Percentiles rank a stretch among this genome's conserved stretches.
Evolutionary conservation across 2,113 vertebrate species (phyloP).

Genomic region (Oncorhynchus nerka): DNA sequence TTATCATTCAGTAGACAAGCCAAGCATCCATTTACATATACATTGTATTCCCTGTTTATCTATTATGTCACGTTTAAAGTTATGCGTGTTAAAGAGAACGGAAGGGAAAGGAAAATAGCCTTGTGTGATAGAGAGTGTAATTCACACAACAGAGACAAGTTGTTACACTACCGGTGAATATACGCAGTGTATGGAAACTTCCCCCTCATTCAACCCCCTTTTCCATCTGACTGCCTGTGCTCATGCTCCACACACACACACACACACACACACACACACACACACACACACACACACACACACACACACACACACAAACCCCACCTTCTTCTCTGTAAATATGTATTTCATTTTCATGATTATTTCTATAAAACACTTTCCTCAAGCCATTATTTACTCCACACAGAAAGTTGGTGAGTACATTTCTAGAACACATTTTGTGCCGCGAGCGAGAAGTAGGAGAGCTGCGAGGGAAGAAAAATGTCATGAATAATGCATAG

Average conservation of each 20-base stretch:
- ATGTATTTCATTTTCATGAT: not conserved
- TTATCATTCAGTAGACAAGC: not conserved
- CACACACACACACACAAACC: not conserved
- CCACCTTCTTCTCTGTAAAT: no score
- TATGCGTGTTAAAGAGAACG: no score
- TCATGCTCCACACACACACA: not conserved
- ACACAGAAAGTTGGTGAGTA: not conserved
- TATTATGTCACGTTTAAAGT: no score
- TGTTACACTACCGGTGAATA: not conserved
- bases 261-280: no score
- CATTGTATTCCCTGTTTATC: no score
- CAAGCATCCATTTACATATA: not conserved
- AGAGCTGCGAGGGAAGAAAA: constrained; percentile 12
- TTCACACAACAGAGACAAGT: not conserved
- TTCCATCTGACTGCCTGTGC: not conserved
- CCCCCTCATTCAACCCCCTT: not conserved
- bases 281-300: not conserved
- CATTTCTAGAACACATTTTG: constrained; percentile 20
- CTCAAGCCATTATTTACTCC: constrained; percentile 38
- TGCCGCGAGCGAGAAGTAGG: constrained; percentile 9
- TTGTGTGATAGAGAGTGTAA: not conserved
- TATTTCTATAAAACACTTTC: constrained; percentile 4
- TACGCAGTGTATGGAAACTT: not conserved
- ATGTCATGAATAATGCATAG: constrained; percentile 10
- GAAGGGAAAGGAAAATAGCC: no score